These are phyloP conservation scores for Ceyx cyanopectus DNA, from an alignment of 2,113 vertebrate genomes.

Conservation along the genomic window DNA sequence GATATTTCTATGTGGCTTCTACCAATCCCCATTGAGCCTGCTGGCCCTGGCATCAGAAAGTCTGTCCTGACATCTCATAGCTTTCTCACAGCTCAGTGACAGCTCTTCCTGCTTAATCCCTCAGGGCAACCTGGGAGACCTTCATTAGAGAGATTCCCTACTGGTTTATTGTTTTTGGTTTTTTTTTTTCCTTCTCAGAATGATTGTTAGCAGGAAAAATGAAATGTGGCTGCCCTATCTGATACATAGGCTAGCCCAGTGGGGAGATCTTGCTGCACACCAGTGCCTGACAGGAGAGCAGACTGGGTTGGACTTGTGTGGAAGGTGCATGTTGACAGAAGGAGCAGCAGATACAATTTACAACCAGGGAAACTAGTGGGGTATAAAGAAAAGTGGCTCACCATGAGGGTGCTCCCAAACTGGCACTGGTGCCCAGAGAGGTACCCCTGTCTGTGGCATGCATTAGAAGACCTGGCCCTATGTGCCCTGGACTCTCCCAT, in stretches of 20 bases:
- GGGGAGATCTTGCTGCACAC: neutral
- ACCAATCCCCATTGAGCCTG: neutral
- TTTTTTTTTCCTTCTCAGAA: neutral
- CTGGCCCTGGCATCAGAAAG: neutral
- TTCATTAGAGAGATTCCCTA: neutral
- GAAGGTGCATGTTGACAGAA: neutral
- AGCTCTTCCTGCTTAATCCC: neutral
- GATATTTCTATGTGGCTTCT: neutral
- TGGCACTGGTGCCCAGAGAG: neutral
- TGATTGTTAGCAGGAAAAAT: neutral
- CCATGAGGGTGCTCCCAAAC: neutral
- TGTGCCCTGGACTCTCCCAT: neutral
- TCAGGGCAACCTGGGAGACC: neutral
- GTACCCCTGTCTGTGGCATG: rapidly evolving
- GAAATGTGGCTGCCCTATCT: neutral
- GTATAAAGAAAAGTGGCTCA: neutral
- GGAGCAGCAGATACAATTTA: neutral
- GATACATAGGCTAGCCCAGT: neutral
- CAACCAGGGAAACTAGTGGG: neutral
- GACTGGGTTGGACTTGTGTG: neutral
- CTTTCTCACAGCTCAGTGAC: neutral
- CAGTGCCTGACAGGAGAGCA: neutral
- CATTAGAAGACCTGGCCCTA: neutral
- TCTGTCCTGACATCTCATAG: neutral
- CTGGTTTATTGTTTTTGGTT: neutral